Conservation (phyloP, 1,140 invertebrate genomes). For the Euwallacea fornicatus region DNA sequence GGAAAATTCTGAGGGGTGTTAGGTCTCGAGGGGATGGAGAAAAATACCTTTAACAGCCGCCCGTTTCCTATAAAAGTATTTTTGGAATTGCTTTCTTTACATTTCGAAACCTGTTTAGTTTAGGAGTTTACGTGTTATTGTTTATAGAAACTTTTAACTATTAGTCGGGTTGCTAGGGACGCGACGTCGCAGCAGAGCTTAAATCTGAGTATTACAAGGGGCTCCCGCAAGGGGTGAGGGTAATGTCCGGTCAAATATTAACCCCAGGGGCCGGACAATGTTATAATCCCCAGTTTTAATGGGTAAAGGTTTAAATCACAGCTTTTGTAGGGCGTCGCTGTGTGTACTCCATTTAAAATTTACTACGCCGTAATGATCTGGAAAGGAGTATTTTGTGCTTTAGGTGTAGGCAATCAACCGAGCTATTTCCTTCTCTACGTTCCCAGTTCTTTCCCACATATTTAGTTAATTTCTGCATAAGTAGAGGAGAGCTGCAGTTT, state of each 20-base stretch:
- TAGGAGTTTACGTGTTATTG: neutral
- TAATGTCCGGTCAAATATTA: slow-evolving; percentile 14
- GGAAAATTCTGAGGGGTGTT: slow-evolving; percentile 9
- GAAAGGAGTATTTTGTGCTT: neutral
- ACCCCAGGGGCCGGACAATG: slow-evolving; percentile 7
- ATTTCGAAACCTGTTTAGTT: neutral
- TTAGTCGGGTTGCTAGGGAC: too few relatives aligned
- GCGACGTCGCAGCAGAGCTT: too few relatives aligned
- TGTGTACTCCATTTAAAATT: neutral
- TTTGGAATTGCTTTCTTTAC: slow-evolving; percentile 9
- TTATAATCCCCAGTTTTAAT: neutral
- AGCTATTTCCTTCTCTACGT: too few relatives aligned
- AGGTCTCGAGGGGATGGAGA: neutral
- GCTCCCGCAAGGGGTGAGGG: slow-evolving; percentile 2
- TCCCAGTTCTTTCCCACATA: too few relatives aligned
- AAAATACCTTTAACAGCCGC: slow-evolving; percentile 8
- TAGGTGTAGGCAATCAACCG: too few relatives aligned
- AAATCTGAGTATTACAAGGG: neutral
- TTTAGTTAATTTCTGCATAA: too few relatives aligned
- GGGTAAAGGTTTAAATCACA: neutral
- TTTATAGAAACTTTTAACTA: neutral
- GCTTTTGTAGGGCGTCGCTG: neutral
- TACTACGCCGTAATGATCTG: neutral
- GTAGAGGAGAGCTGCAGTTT: too few relatives aligned
- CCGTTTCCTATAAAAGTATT: neutral